Conservation (phyloP, 1,140 invertebrate species). For the Halictus rubicundus region DNA sequence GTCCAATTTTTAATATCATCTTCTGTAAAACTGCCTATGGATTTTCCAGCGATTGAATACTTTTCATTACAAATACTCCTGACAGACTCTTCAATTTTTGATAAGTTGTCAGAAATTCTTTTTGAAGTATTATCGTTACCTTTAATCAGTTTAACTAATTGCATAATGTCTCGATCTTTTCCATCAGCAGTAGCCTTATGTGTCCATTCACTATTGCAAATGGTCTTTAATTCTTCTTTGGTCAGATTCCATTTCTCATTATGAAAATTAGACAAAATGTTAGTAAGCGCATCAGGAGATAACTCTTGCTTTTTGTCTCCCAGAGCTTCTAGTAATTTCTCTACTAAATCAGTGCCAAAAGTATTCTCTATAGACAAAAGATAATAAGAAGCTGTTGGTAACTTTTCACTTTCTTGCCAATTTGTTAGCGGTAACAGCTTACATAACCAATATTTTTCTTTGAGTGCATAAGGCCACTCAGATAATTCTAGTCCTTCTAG, state of each 20-base stretch:
- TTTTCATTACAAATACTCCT: neutral
- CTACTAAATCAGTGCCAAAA: neutral
- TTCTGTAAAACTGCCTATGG: neutral
- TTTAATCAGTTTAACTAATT: constrained; percentile 13
- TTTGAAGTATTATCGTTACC: neutral
- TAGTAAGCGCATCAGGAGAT: neutral
- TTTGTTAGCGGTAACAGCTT: neutral
- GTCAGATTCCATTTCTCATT: constrained; percentile 10
- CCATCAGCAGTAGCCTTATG: neutral
- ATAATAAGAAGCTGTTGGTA: constrained; percentile 7
- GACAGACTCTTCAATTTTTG: neutral
- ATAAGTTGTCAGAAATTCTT: neutral
- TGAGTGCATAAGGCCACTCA: constrained; percentile 9
- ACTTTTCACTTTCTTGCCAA: neutral
- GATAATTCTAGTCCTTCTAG: constrained; percentile 3
- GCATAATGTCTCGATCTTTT: neutral
- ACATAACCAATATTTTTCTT: constrained; percentile 11
- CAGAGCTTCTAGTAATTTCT: neutral
- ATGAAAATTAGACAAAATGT: constrained; percentile 8
- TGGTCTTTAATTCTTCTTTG: neutral
- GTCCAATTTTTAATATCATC: neutral
- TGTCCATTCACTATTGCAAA: neutral
- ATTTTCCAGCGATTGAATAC: neutral
- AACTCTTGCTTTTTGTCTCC: neutral
- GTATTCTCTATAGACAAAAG: constrained; percentile 3